Percentiles rank a stretch among this genome's conserved stretches.
Conservation (phyloP, 2,888 invertebrate species). For the Chesias legatella region DNA sequence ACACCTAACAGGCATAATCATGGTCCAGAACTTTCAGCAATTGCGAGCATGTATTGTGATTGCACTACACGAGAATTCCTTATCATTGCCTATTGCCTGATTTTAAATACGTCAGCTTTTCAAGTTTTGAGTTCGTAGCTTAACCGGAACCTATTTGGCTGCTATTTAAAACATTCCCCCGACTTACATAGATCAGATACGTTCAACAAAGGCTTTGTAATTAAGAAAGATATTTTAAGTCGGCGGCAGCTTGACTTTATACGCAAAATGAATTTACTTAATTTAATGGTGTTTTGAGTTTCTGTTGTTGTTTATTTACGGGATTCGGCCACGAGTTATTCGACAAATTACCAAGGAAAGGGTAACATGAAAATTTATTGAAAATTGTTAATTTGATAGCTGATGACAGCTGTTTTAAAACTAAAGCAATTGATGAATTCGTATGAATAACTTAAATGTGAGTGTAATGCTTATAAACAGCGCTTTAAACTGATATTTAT, state of each 20-base stretch:
- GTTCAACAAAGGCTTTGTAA: conserved; percentile 80
- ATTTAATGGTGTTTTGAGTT: conserved; percentile 69
- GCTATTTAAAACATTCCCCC: conserved; percentile 79
- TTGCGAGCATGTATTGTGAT: too few species aligned
- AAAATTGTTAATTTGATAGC: too few species aligned
- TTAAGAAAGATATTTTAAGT: conserved; percentile 80
- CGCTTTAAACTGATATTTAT: too few species aligned
- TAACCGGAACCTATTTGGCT: conserved; percentile 75
- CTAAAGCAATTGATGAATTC: too few species aligned
- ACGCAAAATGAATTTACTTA: conserved; percentile 76
- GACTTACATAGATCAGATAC: conserved; percentile 80
- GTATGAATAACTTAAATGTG: too few species aligned
- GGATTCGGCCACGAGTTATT: conserved; percentile 8
- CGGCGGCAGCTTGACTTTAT: conserved; percentile 77
- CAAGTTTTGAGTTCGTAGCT: conserved; percentile 70
- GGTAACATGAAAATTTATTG: too few species aligned
- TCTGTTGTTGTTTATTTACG: conserved; percentile 38
- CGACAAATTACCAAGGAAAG: too few species aligned
- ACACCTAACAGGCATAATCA: too few species aligned
- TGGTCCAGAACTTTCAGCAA: too few species aligned
- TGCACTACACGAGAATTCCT: too few species aligned
- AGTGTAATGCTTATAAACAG: too few species aligned
- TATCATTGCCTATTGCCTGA: conserved; percentile 43
- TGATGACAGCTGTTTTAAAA: too few species aligned
- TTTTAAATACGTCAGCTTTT: conserved; percentile 48